phyloP scores from a whole-genome alignment of 2,888 invertebrate species.

The Strigamia maritima region DNA sequence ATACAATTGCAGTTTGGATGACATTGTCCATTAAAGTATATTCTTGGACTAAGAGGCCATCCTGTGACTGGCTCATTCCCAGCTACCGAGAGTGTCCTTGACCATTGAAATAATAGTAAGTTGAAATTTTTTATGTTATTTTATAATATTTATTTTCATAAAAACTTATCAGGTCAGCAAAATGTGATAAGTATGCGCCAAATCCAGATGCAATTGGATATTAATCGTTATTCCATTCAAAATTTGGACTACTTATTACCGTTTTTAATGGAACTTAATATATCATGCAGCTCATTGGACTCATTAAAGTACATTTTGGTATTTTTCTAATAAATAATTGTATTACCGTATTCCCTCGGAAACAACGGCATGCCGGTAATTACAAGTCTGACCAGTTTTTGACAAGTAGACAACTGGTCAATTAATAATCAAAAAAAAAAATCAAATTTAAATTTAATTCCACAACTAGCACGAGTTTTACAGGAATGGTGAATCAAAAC shows the following conservation, averaged over 20 bases:
- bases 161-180: slow-evolving; percentile 2
- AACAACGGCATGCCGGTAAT: too few species aligned
- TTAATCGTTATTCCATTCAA: slow-evolving; percentile 19
- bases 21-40: too few species aligned
- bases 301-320: background rate
- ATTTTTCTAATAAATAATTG: background rate
- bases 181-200: background rate
- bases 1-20: too few species aligned
- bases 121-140: background rate
- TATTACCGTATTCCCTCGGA: too few species aligned
- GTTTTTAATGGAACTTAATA: background rate
- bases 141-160: background rate
- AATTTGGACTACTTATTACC: slow-evolving; percentile 11
- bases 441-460: too few species aligned
- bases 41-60: too few species aligned
- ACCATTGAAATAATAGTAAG: background rate
- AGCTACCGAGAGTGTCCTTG: background rate
- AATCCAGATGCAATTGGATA: background rate
- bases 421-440: too few species aligned
- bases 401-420: too few species aligned
- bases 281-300: background rate
- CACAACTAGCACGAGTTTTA: too few species aligned
- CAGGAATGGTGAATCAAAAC: too few species aligned
- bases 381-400: too few species aligned
- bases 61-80: too few species aligned